phyloP scores from a whole-genome alignment of 2,113 vertebrate species.

The Scopus umbretta region DNA sequence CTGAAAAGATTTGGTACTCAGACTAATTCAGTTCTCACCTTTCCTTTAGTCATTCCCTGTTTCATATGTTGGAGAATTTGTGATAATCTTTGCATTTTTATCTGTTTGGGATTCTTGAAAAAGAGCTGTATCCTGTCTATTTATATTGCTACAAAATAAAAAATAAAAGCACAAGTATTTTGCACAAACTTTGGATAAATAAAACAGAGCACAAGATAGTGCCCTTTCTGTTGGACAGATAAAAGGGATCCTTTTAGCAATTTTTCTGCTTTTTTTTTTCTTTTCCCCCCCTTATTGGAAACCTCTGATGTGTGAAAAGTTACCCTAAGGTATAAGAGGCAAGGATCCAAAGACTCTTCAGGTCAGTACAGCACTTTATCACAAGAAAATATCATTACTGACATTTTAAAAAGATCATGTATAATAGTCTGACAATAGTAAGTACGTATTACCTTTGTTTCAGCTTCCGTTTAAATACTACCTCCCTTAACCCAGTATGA shows the following conservation, averaged over 20 bases:
- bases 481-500: background rate
- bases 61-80: background rate
- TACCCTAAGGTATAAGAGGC: background rate
- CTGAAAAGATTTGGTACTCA: background rate
- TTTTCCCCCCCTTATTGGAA: background rate
- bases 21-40: background rate
- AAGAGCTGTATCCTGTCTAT: background rate
- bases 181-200: background rate
- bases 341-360: background rate
- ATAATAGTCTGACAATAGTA: background rate
- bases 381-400: conserved; percentile 14
- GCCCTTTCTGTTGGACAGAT: background rate
- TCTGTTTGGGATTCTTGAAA: background rate
- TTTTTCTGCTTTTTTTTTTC: background rate
- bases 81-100: background rate
- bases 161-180: background rate
- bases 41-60: background rate
- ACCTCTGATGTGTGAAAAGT: conserved; percentile 7
- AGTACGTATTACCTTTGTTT: background rate
- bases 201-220: background rate
- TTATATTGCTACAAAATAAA: background rate
- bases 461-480: background rate
- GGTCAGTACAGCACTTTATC: conserved; percentile 7
- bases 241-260: background rate
- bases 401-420: conserved; percentile 27